Evolutionary conservation across 2,888 invertebrate genomes (phyloP), one percentile per base, ranked within the genome.

Genomic region (Flexamia atlantica): DNA sequence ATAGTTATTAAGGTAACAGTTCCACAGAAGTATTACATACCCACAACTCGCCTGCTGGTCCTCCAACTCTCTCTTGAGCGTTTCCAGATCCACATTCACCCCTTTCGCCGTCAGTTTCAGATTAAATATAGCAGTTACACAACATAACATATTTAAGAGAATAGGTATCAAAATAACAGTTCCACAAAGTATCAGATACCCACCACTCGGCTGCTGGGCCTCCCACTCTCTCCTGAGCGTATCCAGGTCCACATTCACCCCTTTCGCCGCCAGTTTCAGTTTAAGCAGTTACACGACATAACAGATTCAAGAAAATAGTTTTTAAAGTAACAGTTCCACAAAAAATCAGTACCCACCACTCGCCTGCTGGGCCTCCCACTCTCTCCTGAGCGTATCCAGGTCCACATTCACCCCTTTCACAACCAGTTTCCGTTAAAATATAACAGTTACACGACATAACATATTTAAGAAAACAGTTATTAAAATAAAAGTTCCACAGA

Each of bases 51-150:
- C 85, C 81, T 89, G 94, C 90, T 96, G 96, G 14, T 95, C 94
- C 88, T 97, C 93, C 92, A 97, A 97, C 90, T 97, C 97, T 72
- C 95, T 92, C 88, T 96, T 95, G 80, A 97, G 91, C 2, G 97
- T 95, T 88, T 97, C 96, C 85, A 97, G 91, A 90, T 97, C 97
- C 28, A 97, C 97, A 23, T 96, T 94, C 88, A 97, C 97, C 87
- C 97, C 97, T 90, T 97, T 97, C 79, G 96, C 96, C 83, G 97
- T 94, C 85, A 98, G 93, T 90, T 98, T 98, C 87, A 97, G 93
- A n/a, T n/a, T n/a, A n/a, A n/a, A n/a, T n/a, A n/a, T 98, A 46
- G 17, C 46, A 17, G 46, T 46, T 53, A 53, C 53, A 23, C n/a
- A n/a, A n/a, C n/a, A n/a, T n/a, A n/a, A n/a, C n/a, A n/a, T n/a